phyloP scores from a whole-genome alignment of 2,113 vertebrate genomes.

The Benitochromis conjunctus region DNA sequence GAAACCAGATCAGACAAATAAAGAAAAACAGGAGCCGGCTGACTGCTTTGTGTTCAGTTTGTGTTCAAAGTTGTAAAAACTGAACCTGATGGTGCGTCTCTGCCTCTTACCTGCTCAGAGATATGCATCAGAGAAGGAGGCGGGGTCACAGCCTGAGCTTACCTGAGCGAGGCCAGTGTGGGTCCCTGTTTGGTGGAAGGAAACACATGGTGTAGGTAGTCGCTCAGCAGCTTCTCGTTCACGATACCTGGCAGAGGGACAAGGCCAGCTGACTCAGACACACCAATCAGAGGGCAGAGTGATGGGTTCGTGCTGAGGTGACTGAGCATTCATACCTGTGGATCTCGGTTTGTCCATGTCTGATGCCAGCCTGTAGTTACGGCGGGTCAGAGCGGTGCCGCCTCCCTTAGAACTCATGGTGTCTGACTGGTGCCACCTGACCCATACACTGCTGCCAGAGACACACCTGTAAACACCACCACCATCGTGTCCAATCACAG shows the following conservation, averaged over 20 bases:
- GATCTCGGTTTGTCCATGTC: conserved; percentile 84
- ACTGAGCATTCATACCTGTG: conserved; percentile 73
- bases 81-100: neutral
- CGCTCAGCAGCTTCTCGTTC: conserved; percentile 87
- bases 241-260: conserved; percentile 79
- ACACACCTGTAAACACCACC: neutral
- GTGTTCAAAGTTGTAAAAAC: neutral
- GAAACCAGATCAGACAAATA: neutral
- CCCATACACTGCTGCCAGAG: conserved; percentile 6
- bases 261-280: neutral
- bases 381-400: conserved; percentile 79
- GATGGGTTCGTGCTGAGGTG: neutral
- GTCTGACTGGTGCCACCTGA: neutral
- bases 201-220: conserved; percentile 89
- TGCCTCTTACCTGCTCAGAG: neutral
- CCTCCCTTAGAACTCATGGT: conserved; percentile 88
- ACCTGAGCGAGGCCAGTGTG: conserved; percentile 83
- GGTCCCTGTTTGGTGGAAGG: conserved; percentile 71
- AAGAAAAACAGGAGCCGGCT: neutral
- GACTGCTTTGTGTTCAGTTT: neutral
- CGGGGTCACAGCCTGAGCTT: neutral
- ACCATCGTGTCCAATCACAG: neutral
- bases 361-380: conserved; percentile 84
- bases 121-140: neutral
- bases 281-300: neutral